Evolutionary conservation across 2,113 vertebrate genomes (phyloP), one percentile per base, ranked within the genome.

Genomic region (Campylorhamphus procurvoides): DNA sequence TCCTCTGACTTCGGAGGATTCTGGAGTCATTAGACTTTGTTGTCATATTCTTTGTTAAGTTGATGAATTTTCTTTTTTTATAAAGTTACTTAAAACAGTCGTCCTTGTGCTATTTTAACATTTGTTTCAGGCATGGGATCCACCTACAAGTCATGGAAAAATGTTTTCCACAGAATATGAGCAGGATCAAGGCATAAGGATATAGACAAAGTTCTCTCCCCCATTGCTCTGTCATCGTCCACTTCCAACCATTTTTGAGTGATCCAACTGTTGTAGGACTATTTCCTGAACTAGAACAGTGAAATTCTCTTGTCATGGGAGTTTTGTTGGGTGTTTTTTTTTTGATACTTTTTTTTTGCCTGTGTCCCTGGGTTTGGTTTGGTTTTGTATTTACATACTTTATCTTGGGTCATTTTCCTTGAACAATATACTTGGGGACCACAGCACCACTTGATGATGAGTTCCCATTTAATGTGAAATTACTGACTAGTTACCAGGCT

Each of bases 121-220:
- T 29, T 73, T 66, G 23, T 35, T 94, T 67, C 64, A 72, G 75
- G 28, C 17, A 46, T 1, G 1, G 31, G 42, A 67, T 84, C 47
- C 60, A 86, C 35, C 60, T 60, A 18, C 22, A 6, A 6, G 2
- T 16, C 31, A 33, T 59, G 19, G 29, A 16, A 35, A 74, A 42
- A 40, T 47, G 7, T 13, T 59, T 75, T 56, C 19, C 58, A 53
- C 10, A 58, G 53, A 68, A 33, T 16, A 28, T 2, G 4, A 59
- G 24, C 27, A 66, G 63, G 58, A 66, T 62, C 12, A 42, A 76
- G 27, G 8, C 14, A 6, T n/a, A n/a, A 68, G 29, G 19, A 33
- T 37, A 4, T 0, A 53, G 27, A 1, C 0, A 1, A 52, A n/a
- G 50, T 29, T 31, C 40, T 24, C 52, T 4, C 9, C 28, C 19